These are phyloP conservation scores for Sesia bembeciformis DNA, from an alignment of 2,888 invertebrate genomes.

Conservation along the genomic window DNA sequence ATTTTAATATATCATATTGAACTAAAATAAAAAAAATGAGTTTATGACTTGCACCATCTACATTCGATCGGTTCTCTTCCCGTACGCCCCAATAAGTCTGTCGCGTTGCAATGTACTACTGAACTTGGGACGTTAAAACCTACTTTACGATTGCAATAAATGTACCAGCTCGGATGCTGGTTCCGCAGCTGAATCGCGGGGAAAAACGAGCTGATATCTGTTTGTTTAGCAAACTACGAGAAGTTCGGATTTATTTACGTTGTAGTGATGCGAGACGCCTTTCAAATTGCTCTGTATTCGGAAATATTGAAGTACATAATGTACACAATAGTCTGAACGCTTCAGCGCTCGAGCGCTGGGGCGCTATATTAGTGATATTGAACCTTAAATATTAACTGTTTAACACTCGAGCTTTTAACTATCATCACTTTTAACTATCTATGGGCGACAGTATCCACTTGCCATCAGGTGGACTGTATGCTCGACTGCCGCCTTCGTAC, in stretches of 20 bases:
- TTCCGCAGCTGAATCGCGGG: neutral
- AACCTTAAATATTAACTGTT: too few relatives aligned
- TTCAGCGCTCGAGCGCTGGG: too few relatives aligned
- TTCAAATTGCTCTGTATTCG: neutral
- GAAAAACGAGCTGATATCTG: neutral
- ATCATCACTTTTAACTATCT: too few relatives aligned
- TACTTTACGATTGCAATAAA: slow-evolving; percentile 43
- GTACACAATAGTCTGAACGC: too few relatives aligned
- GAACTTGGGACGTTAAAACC: slow-evolving; percentile 36
- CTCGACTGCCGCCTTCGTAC: too few relatives aligned
- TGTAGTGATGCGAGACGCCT: neutral
- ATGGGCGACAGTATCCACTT: too few relatives aligned
- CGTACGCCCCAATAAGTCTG: slow-evolving; percentile 31
- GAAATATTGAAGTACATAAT: too few relatives aligned
- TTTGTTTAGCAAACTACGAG: neutral
- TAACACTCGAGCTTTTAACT: too few relatives aligned
- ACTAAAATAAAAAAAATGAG: slow-evolving; percentile 5
- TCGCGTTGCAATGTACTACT: slow-evolving; percentile 25
- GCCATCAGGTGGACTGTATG: too few relatives aligned
- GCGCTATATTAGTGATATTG: too few relatives aligned
- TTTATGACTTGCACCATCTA: slow-evolving; percentile 6
- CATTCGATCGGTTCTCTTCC: slow-evolving; percentile 4
- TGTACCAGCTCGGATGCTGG: slow-evolving; percentile 12
- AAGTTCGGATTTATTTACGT: neutral
- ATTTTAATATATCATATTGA: too few relatives aligned